A percentile compares a stretch with the other conserved stretches of the same genome.
Evolutionary conservation across 35 echinoderm and acorn worm species (phyloP).

Genomic region (Holothuria glaberrima): DNA sequence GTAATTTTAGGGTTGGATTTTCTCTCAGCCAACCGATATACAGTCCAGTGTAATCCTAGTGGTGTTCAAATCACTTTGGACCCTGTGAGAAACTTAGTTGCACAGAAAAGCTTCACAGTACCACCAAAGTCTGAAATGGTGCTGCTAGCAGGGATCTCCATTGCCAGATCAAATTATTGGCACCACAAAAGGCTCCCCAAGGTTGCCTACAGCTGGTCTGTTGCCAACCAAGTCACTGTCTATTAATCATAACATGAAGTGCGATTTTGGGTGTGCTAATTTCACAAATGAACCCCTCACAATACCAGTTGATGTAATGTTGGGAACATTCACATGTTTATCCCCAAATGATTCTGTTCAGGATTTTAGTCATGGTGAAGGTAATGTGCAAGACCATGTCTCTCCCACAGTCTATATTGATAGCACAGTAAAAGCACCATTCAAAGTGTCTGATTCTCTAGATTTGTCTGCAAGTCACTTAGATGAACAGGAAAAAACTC

Average conservation of each 20-base stretch:
- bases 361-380: neutral
- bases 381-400: neutral
- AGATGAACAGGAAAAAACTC: neutral
- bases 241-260: slow-evolving; percentile 11
- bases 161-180: slow-evolving; percentile 14
- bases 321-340: slow-evolving; percentile 14
- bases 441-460: neutral
- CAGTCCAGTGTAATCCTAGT: neutral
- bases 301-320: neutral
- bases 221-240: slow-evolving; percentile 25
- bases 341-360: neutral
- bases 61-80: neutral
- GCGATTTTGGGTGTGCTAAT: slow-evolving; percentile 8
- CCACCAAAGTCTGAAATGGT: slow-evolving; percentile 19
- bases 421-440: neutral
- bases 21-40: neutral
- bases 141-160: neutral
- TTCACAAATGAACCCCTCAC: neutral
- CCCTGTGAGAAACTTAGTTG: neutral
- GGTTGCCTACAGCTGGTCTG: neutral
- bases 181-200: neutral
- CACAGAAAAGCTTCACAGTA: neutral
- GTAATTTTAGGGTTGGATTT: neutral
- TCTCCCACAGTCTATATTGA: neutral
- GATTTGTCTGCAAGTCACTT: neutral